A percentile compares a stretch with the other conserved stretches of the same genome.
phyloP scores from a whole-genome alignment of 2,888 invertebrate genomes.

The Halictus quadricinctus region DNA sequence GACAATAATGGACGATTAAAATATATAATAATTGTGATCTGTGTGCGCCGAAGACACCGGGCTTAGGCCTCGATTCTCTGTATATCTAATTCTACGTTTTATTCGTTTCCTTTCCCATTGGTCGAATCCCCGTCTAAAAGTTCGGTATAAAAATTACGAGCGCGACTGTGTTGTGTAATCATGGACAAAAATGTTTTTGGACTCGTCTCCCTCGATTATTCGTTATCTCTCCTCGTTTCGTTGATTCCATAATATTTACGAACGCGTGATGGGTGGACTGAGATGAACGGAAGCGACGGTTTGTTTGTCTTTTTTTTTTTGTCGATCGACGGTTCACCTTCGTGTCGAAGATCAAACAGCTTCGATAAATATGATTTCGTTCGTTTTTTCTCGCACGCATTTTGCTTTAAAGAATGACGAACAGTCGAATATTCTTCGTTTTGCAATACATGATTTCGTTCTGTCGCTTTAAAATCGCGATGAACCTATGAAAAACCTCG shows the following conservation, averaged over 20 bases:
- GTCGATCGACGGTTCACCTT: not conserved
- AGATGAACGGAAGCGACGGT: slow-evolving; percentile 21
- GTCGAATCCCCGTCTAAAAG: slow-evolving; percentile 42
- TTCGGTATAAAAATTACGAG: slow-evolving; percentile 62
- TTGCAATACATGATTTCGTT: not conserved
- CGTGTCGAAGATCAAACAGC: not conserved
- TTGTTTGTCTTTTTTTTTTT: not conserved
- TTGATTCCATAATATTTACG: slow-evolving; percentile 7
- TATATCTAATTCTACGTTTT: slow-evolving; percentile 49
- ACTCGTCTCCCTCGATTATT: not conserved
- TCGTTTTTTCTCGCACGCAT: not conserved
- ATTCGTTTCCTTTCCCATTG: slow-evolving; percentile 29
- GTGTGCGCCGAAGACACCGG: slow-evolving; percentile 52
- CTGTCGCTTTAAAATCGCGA: not conserved
- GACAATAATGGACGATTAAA: slow-evolving; percentile 55
- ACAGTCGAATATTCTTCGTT: not conserved
- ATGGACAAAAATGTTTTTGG: slow-evolving; percentile 15
- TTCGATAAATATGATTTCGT: not conserved
- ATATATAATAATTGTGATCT: slow-evolving; percentile 43
- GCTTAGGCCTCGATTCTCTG: slow-evolving; percentile 50
- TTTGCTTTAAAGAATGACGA: not conserved
- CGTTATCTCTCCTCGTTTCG: slow-evolving; percentile 11
- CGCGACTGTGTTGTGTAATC: slow-evolving; percentile 29
- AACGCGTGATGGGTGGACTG: slow-evolving; percentile 25
- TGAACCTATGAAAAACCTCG: not conserved